These are phyloP conservation scores for Oreonectes daqikongensis DNA, from an alignment of 2,797 vertebrate species.

Conservation along the genomic window DNA sequence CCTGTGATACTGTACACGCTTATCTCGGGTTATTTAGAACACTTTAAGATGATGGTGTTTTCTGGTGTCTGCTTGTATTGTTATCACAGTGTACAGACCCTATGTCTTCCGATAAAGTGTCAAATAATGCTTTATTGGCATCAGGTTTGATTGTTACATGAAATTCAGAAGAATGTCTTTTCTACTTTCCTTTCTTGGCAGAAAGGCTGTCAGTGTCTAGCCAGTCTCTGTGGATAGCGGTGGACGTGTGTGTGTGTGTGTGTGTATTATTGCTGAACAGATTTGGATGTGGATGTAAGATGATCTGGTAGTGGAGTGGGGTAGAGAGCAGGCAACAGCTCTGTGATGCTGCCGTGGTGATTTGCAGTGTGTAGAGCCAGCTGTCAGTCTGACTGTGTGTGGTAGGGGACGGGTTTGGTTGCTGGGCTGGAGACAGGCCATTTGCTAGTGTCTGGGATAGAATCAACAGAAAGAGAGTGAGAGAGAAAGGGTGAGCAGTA, in stretches of 20 bases:
- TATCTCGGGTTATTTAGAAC: background rate
- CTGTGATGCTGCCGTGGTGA: conserved; percentile 70
- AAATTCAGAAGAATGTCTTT: background rate
- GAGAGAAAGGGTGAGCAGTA: conserved; percentile 51
- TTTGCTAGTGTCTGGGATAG: conserved; percentile 73
- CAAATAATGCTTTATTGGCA: background rate
- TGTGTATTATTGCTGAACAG: conserved; percentile 52
- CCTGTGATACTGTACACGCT: too few relatives aligned
- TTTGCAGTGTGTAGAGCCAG: conserved; percentile 76
- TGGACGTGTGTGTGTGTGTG: conserved; percentile 38
- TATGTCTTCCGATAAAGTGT: too few relatives aligned
- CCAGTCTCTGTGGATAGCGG: background rate
- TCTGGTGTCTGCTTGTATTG: too few relatives aligned
- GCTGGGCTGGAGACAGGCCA: conserved; percentile 67
- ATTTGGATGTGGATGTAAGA: conserved; percentile 52
- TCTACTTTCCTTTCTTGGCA: background rate
- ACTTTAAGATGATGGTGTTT: background rate
- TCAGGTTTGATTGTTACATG: background rate
- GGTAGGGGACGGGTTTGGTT: conserved; percentile 51
- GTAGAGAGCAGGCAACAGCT: conserved; percentile 44
- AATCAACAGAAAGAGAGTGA: conserved; percentile 60
- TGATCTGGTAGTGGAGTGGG: conserved; percentile 56
- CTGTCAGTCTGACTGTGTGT: conserved; percentile 80
- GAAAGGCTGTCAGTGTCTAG: conserved; percentile 3
- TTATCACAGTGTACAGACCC: too few relatives aligned